These are phyloP conservation scores for Acrocephalus arundinaceus DNA, from an alignment of 2,113 vertebrate genomes.

Conservation along the genomic window DNA sequence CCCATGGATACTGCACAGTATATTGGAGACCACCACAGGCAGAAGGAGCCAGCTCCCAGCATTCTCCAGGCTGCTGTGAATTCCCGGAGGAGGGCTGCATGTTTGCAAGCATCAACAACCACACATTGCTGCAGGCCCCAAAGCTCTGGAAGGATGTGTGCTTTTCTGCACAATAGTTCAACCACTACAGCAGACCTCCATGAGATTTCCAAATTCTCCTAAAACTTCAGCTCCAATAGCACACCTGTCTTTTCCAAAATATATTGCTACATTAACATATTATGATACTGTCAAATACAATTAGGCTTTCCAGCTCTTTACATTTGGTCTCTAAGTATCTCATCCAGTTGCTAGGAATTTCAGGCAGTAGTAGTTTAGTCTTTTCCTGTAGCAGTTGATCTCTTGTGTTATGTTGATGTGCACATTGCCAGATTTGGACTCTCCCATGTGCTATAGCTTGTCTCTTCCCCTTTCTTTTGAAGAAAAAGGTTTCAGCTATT, in stretches of 20 bases:
- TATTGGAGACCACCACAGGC: not conserved
- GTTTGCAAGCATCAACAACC: not conserved
- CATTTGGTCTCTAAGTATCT: not conserved
- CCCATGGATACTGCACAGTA: accelerated
- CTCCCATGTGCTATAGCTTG: not conserved
- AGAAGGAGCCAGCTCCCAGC: accelerated
- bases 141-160: accelerated
- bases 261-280: not conserved
- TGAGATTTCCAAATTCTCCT: not conserved
- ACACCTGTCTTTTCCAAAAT: not conserved
- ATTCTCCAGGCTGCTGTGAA: accelerated
- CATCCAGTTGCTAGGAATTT: not conserved
- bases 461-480: not conserved
- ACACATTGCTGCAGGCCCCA: not conserved
- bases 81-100: accelerated
- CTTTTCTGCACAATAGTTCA: not conserved
- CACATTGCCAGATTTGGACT: not conserved
- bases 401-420: not conserved
- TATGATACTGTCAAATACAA: not conserved
- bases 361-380: not conserved
- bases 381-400: not conserved
- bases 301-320: not conserved
- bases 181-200: not conserved
- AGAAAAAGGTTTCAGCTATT: not conserved
- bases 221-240: not conserved